These are phyloP conservation scores for Drosophila sproati DNA, from an alignment of 1,140 invertebrate genomes.

Conservation along the genomic window DNA sequence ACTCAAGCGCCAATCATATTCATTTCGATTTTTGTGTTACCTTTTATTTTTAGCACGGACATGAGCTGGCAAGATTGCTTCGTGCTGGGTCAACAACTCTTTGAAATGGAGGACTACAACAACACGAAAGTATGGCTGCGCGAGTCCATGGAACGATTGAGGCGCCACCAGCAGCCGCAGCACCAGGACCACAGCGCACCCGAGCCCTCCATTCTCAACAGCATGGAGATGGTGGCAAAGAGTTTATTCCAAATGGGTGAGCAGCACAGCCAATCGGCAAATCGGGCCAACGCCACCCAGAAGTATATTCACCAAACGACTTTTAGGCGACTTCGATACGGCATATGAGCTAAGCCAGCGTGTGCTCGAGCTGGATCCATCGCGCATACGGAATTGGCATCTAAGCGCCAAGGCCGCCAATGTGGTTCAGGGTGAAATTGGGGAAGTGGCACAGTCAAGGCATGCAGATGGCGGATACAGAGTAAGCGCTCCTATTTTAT, in stretches of 20 bases:
- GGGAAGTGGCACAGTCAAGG: conserved; percentile 25
- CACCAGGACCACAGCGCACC: conserved; percentile 84
- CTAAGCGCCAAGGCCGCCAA: conserved; percentile 87
- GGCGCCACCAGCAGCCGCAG: conserved; percentile 54
- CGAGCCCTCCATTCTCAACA: conserved; percentile 87
- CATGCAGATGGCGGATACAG: conserved; percentile 55
- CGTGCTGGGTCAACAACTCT: conserved; percentile 96
- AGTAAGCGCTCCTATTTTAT: conserved; percentile 45
- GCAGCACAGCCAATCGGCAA: conserved; percentile 86
- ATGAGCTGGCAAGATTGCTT: conserved; percentile 96
- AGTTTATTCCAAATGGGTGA: conserved; percentile 85
- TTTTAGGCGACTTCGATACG: conserved; percentile 91
- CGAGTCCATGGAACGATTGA: conserved; percentile 90
- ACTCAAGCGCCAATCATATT: conserved; percentile 43
- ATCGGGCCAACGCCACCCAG: conserved; percentile 17
- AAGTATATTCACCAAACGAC: conserved; percentile 38
- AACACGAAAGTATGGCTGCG: conserved; percentile 98
- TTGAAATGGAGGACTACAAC: conserved; percentile 96
- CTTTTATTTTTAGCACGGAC: conserved; percentile 84
- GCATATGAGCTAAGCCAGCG: conserved; percentile 96
- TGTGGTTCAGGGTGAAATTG: neutral
- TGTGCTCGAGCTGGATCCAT: conserved; percentile 92
- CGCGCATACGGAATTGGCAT: conserved; percentile 92
- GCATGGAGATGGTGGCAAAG: conserved; percentile 74
- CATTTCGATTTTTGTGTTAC: conserved; percentile 47